Percentiles rank a stretch among this genome's conserved stretches.
These are phyloP conservation scores for Pasiphila rectangulata DNA, from an alignment of 2,888 invertebrate genomes.

Conservation along the genomic window DNA sequence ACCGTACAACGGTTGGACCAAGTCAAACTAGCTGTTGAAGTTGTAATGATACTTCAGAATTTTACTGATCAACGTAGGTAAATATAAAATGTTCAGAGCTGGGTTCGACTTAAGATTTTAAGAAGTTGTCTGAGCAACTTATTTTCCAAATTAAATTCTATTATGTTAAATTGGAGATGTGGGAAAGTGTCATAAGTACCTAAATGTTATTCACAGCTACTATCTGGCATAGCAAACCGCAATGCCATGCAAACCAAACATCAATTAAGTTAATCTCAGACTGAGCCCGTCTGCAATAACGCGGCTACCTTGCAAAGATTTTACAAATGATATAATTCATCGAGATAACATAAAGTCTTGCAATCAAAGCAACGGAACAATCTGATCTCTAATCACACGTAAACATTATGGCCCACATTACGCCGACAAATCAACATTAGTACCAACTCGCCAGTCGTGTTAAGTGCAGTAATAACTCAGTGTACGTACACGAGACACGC, in stretches of 20 bases:
- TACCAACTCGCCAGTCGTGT: constrained; percentile 49
- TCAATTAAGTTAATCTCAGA: constrained; percentile 1
- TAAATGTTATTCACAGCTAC: too few relatives aligned
- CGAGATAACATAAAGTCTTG: constrained; percentile 40
- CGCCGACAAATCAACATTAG: constrained; percentile 56
- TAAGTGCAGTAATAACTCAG: constrained; percentile 61
- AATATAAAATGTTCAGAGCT: too few relatives aligned
- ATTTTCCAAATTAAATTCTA: too few relatives aligned
- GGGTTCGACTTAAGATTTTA: too few relatives aligned
- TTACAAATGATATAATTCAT: constrained; percentile 26
- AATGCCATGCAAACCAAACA: neutral
- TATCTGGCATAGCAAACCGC: constrained; percentile 2
- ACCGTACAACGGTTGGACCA: too few relatives aligned
- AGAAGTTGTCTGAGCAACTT: too few relatives aligned
- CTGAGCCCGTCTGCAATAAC: neutral
- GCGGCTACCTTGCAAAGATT: neutral
- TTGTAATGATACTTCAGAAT: constrained; percentile 1
- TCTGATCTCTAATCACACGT: constrained; percentile 58
- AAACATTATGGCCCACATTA: constrained; percentile 68
- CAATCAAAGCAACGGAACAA: constrained; percentile 50
- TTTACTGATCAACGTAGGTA: too few relatives aligned
- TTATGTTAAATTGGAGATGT: too few relatives aligned
- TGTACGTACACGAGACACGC: constrained; percentile 37
- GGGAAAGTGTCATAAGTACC: too few relatives aligned
- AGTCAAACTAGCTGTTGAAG: constrained; percentile 5